Evolutionary conservation across 1,140 invertebrate species (phyloP).

Genomic region (Eumeta japonica): DNA sequence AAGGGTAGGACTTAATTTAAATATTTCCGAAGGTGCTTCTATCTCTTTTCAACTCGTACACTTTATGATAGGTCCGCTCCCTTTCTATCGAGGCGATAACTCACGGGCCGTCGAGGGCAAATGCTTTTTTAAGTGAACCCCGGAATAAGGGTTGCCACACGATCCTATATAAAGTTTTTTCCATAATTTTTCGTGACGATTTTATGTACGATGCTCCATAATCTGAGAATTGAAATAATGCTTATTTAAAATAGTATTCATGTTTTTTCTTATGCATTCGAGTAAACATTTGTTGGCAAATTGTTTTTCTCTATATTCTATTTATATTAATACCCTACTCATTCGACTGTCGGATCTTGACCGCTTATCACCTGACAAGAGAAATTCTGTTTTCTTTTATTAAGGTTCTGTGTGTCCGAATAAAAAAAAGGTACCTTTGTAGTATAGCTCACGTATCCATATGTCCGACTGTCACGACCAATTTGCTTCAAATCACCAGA

Average conservation of each 20-base stretch:
- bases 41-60: slow-evolving; percentile 12
- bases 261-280: too few species aligned
- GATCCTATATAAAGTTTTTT: too few species aligned
- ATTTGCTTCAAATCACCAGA: too few species aligned
- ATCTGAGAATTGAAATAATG: slow-evolving; percentile 2
- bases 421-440: slow-evolving; percentile 1
- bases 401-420: not conserved
- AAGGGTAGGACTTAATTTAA: slow-evolving; percentile 45
- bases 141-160: too few species aligned
- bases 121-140: slow-evolving; percentile 47
- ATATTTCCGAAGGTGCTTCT: slow-evolving; percentile 27
- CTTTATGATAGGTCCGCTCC: slow-evolving; percentile 14
- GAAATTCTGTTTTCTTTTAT: too few species aligned
- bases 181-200: slow-evolving; percentile 17
- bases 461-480: too few species aligned
- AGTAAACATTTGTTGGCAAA: too few species aligned
- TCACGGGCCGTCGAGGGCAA: slow-evolving; percentile 28
- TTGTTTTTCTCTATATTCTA: slow-evolving; percentile 5
- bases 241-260: too few species aligned
- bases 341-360: too few species aligned
- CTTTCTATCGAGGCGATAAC: slow-evolving; percentile 26
- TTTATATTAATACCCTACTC: slow-evolving; percentile 3
- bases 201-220: slow-evolving; percentile 6
- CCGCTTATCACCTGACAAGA: too few species aligned
- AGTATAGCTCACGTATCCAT: slow-evolving; percentile 2